A percentile compares a stretch with the other conserved stretches of the same genome.
Conservation (phyloP, 2,797 vertebrate species). For the Natrix natrix region DNA sequence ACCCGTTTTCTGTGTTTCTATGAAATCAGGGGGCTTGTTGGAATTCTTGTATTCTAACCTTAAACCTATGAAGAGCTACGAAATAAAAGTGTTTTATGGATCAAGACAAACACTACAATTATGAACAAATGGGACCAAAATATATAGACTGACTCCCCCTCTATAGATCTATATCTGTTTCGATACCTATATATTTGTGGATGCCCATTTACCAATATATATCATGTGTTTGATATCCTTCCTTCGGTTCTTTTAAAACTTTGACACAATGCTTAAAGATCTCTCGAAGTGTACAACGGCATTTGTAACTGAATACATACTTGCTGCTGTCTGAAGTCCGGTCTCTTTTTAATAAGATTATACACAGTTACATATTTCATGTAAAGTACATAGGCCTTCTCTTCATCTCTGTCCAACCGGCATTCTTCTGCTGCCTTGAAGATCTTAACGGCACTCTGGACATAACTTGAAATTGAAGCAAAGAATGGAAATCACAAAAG, state of each 20-base stretch:
- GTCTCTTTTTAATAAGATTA: conserved; percentile 91
- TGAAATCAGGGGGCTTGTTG: neutral
- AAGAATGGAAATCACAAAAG: conserved; percentile 31
- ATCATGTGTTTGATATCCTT: neutral
- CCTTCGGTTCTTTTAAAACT: neutral
- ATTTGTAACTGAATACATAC: conserved; percentile 68
- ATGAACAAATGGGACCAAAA: neutral
- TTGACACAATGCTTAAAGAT: neutral
- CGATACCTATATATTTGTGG: neutral
- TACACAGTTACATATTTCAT: conserved; percentile 97
- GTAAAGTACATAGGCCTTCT: conserved; percentile 93
- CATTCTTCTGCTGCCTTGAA: conserved; percentile 94
- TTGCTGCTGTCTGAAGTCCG: conserved; percentile 93
- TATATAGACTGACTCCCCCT: neutral
- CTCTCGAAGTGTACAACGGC: conserved; percentile 45
- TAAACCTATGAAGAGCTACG: neutral
- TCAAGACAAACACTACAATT: neutral
- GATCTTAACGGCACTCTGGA: conserved; percentile 93
- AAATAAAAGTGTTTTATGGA: neutral
- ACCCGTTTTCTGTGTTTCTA: neutral
- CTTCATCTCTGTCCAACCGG: conserved; percentile 93
- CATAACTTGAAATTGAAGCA: conserved; percentile 80
- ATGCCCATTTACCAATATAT: neutral
- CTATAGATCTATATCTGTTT: too few species aligned
- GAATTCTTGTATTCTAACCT: neutral